Base-by-base conservation (phyloP, 2,888 invertebrate species). In the Idaea aversata region DNA sequence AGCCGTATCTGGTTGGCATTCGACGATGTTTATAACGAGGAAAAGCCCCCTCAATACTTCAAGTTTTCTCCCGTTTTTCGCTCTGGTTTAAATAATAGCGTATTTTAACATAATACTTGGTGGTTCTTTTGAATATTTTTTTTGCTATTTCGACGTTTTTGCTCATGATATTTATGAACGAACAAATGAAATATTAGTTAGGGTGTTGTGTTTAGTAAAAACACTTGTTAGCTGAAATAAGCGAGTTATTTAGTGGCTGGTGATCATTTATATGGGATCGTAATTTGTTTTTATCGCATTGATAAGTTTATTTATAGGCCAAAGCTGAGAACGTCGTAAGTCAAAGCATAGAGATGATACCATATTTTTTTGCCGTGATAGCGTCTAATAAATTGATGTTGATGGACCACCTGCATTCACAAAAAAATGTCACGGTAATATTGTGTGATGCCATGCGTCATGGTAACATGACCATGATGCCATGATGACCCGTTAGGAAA, bases 121-220 rank as follows among this genome's bases (percentile, higher is more conserved):
- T 47, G 7, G 47, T 47, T 25, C 34, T 59, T 59, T 16, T 25
- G 16, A 25, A 59, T 25, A 15, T 59, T 25, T 25, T 15, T 58
- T 58, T 58, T 58, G 16, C 58, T 58, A 58, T 58, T 16, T 58
- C 58, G 47, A 47, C 47, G 47, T 47, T 47, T 47, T 47, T 47
- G 47, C 47, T 47, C 47, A 47, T 47, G 47, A 47, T 47, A 47
- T 47, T 47, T 47, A 47, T 47, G 47, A 47, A 47, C 47, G 47
- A 10, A 47, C 10, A 47, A 47, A 47, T 47, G 47, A 47, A 47
- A 47, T 47, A 47, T 47, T 47, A 47, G 47, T 13, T 7, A 10
- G 47, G 47, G 47, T 47, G 47, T 47, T 47, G 47, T 47, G 47
- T 7, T 6, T 47, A 47, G 47, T 7, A 47, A 47, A 47, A 47